Base-by-base conservation (phyloP, 2,113 vertebrate species). In the Macquaria australasica region DNA sequence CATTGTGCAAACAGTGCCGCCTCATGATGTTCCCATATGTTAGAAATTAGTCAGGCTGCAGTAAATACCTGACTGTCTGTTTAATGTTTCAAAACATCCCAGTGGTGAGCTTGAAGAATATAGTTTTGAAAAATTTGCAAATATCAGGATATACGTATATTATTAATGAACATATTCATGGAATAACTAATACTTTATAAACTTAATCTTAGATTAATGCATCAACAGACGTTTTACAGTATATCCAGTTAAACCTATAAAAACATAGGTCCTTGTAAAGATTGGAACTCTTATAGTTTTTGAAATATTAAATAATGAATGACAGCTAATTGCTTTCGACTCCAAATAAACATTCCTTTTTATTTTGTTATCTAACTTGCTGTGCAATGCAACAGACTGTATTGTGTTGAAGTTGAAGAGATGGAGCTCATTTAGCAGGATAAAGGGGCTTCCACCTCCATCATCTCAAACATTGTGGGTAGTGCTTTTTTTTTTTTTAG, bases 21-120 rank as follows among this genome's bases (percentile, higher is more conserved):
- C 53, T 75, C 64, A 68, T 9, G 45, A 31, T 41, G 73, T 31
- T 41, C 73, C 72, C 56, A 55, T 70, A 63, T 83, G 64, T 51
- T 76, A 23, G 20, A 41, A 8, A 45, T 63, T 5, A 31, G n/a
- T 62, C 56, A 63, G 6, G 9, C 12, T 7, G 28, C 50, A 14
- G 15, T 64, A 45, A 53, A 77, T 51, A 68, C 55, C 67, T 41
- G 16, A 59, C 18, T 56, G 48, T n/a, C n/a, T 55, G 25, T 20
- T 20, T 21, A 62, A 41, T 53, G 28, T 39, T 51, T 71, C 39
- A 23, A 12, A 16, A 48, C 34, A 28, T 77, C 51, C 43, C 23
- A 37, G 8, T 21, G 10, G 37, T 28, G 51, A 43, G 37, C 8
- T 59, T 18, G 12, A 23, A 41, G 2, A 20, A 41, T 12, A 50